These are phyloP conservation scores for Tinamus guttatus DNA, from an alignment of 2,113 vertebrate species.

Conservation along the genomic window DNA sequence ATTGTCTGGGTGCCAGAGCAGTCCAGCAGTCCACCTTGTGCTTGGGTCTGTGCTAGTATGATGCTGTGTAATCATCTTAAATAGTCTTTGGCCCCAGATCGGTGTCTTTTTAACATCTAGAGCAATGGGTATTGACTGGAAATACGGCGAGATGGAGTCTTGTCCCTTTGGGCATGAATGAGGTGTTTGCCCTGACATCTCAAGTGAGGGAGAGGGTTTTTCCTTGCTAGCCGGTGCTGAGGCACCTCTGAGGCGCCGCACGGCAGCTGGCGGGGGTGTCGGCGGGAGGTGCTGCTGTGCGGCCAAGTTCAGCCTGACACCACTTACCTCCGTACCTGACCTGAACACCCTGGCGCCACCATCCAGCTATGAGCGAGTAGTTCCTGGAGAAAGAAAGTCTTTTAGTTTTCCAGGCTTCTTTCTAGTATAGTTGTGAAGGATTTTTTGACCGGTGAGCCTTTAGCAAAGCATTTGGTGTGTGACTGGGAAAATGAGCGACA, in stretches of 20 bases:
- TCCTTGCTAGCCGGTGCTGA: background rate
- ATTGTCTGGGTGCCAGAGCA: background rate
- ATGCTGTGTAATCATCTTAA: background rate
- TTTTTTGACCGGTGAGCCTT: background rate
- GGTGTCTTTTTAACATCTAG: background rate
- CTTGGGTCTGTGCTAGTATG: background rate
- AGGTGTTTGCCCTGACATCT: background rate
- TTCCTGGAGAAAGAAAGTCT: too few relatives aligned
- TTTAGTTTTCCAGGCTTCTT: background rate
- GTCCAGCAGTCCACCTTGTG: fast-evolving
- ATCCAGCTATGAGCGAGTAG: background rate
- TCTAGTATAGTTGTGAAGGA: background rate
- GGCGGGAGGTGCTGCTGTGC: background rate
- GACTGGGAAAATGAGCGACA: fast-evolving
- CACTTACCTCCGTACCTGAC: background rate
- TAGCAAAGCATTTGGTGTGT: background rate
- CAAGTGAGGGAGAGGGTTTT: background rate
- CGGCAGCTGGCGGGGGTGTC: background rate
- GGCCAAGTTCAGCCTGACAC: background rate
- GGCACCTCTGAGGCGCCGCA: background rate
- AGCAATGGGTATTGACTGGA: background rate
- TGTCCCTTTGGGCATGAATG: background rate
- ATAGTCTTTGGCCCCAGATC: background rate
- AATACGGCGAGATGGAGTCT: background rate
- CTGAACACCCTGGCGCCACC: background rate